Conservation (phyloP, 2,888 invertebrate species). For the Eristalis intricaria region DNA sequence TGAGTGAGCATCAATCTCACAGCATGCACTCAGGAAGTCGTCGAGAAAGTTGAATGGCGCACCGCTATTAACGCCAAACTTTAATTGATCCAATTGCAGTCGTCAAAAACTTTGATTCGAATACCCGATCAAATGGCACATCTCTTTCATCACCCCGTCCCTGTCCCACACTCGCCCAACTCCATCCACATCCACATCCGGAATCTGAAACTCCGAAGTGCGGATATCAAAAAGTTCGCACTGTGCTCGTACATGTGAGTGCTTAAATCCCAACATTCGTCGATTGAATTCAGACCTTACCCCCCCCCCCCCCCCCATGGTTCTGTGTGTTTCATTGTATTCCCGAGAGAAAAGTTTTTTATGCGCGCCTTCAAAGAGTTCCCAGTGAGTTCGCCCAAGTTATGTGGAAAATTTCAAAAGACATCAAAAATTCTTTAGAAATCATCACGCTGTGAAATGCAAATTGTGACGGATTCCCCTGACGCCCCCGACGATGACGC, state of each 20-base stretch:
- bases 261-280: slow-evolving; percentile 21
- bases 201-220: background rate
- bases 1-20: background rate
- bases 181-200: background rate
- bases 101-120: slow-evolving; percentile 38
- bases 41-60: background rate
- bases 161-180: background rate
- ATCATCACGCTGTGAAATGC: slow-evolving; percentile 63
- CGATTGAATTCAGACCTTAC: slow-evolving; percentile 30
- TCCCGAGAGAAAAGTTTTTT: slow-evolving; percentile 23
- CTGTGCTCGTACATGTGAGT: background rate
- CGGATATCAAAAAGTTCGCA: slow-evolving; percentile 2
- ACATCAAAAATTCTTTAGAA: slow-evolving; percentile 66
- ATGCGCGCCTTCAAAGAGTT: slow-evolving; percentile 41
- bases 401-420: slow-evolving; percentile 61
- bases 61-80: slow-evolving; percentile 13
- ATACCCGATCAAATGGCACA: slow-evolving; percentile 20
- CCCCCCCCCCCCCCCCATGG: background rate
- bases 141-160: background rate
- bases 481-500: background rate
- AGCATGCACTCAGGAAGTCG: background rate
- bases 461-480: slow-evolving; percentile 63
- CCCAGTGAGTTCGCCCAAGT: slow-evolving; percentile 32
- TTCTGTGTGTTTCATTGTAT: slow-evolving; percentile 28
- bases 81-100: slow-evolving; percentile 40